phyloP scores from a whole-genome alignment of 2,113 vertebrate species.

The Chionis minor region DNA sequence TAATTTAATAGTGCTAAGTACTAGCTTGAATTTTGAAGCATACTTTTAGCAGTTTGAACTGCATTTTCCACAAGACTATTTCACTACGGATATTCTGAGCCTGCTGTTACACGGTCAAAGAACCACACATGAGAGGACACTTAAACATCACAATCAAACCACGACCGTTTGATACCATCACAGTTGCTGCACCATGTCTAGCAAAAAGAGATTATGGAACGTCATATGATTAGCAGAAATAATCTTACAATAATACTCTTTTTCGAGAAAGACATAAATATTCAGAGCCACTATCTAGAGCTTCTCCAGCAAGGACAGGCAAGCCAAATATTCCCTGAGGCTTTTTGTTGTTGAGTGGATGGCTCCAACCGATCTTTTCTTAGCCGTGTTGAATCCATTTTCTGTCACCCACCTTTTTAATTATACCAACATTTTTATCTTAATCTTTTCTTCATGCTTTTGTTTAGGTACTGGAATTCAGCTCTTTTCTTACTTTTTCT shows the following conservation, averaged over 20 bases:
- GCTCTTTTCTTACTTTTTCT: not conserved
- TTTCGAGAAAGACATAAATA: not conserved
- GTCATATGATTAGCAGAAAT: not conserved
- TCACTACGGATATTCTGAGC: not conserved
- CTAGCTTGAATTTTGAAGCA: slow-evolving; percentile 12
- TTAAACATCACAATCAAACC: not conserved
- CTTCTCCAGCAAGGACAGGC: not conserved
- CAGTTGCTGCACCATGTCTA: not conserved
- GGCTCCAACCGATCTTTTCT: not conserved
- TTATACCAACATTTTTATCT: not conserved
- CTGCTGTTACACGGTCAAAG: not conserved
- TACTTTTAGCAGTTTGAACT: slow-evolving; percentile 14
- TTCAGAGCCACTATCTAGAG: not conserved
- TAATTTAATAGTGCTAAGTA: not conserved
- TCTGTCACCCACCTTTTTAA: not conserved
- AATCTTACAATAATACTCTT: not conserved
- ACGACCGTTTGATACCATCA: not conserved
- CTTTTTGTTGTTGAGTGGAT: not conserved
- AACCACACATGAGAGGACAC: not conserved
- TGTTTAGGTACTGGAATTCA: not conserved
- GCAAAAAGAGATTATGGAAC: not conserved
- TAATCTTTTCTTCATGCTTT: not conserved
- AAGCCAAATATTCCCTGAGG: not conserved
- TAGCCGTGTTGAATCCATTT: not conserved
- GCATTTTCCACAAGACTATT: not conserved